A percentile compares a stretch with the other conserved stretches of the same genome.
These are phyloP conservation scores for Oscheius sp. DNA, from an alignment of 1,140 invertebrate species.

Conservation along the genomic window DNA sequence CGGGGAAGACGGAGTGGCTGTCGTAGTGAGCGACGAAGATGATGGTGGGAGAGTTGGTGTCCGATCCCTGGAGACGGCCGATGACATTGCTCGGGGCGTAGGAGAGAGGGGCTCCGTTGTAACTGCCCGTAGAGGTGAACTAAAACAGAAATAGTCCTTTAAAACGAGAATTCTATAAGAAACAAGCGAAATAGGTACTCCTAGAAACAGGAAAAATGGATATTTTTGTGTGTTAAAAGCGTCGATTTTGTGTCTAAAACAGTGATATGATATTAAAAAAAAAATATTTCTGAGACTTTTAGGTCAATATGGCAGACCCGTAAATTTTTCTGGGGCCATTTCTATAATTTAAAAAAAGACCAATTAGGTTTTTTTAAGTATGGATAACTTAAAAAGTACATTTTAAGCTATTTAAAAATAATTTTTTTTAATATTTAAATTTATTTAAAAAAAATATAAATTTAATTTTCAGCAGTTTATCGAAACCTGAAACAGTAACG, in stretches of 20 bases:
- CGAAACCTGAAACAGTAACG: too few species aligned
- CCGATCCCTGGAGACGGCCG: constrained; percentile 71
- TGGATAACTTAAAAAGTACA: too few species aligned
- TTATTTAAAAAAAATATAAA: background rate
- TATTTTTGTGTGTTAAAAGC: too few species aligned
- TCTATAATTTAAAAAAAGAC: too few species aligned
- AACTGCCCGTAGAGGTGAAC: constrained; percentile 41
- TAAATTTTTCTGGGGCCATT: too few species aligned
- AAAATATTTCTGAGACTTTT: background rate
- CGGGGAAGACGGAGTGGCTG: constrained; percentile 79
- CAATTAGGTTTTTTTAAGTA: too few species aligned
- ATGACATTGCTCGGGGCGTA: constrained; percentile 45
- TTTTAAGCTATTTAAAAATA: background rate
- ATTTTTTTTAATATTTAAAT: too few species aligned
- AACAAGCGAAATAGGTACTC: too few species aligned
- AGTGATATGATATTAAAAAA: background rate
- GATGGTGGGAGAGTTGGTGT: constrained; percentile 60
- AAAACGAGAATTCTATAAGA: too few species aligned
- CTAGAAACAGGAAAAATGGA: too few species aligned
- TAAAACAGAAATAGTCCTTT: too few species aligned
- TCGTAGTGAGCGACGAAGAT: constrained; percentile 86
- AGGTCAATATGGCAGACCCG: background rate
- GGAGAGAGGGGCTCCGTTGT: background rate
- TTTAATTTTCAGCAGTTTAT: too few species aligned
- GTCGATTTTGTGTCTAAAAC: constrained; percentile 14